Conservation (phyloP, 2,113 vertebrate species). For the Ciconia boyciana region DNA sequence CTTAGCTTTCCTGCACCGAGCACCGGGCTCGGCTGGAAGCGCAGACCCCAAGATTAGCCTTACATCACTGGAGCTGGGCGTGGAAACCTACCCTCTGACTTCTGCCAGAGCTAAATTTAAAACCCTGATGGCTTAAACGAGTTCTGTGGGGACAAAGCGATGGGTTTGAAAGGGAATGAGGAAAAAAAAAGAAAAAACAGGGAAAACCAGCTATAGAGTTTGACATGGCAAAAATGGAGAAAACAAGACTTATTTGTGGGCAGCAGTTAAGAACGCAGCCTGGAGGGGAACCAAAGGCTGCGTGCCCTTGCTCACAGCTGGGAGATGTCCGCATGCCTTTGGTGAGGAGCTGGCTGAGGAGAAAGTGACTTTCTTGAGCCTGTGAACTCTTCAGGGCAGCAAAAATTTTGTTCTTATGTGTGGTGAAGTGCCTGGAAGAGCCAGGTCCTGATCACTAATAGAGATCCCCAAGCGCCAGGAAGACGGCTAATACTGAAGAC, state of each 20-base stretch:
- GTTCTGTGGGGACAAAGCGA: not conserved
- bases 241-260: not conserved
- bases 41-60: not conserved
- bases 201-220: not conserved
- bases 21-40: not conserved
- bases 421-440: not conserved
- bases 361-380: not conserved
- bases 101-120: constrained; percentile 22
- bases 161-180: not conserved
- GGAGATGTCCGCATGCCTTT: not conserved
- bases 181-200: fast-evolving
- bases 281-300: not conserved
- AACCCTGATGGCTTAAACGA: not conserved
- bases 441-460: not conserved
- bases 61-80: not conserved
- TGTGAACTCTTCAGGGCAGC: not conserved
- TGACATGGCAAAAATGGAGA: not conserved
- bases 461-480: not conserved
- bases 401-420: not conserved
- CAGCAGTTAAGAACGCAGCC: not conserved
- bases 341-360: not conserved
- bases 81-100: not conserved
- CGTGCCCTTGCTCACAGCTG: not conserved
- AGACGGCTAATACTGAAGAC: not conserved
- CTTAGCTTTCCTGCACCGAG: not conserved